Base-by-base conservation (phyloP, 2,797 vertebrate species). In the Gadopsis bispinosus region DNA sequence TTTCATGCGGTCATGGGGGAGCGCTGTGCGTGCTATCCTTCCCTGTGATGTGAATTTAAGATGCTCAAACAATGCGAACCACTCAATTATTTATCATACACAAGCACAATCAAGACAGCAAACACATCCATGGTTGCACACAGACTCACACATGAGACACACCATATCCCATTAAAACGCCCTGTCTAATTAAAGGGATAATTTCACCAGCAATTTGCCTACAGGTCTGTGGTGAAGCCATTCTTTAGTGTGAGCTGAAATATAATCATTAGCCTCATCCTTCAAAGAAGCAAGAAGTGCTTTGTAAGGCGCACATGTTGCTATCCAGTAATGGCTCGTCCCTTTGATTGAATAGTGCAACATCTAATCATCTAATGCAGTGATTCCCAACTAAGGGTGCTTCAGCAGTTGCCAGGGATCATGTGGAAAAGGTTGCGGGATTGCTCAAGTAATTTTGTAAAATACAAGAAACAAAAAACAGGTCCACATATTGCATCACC, bases 81-180 rank as follows among this genome's bases (percentile, higher is more conserved):
- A 59, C 59, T 87, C 8, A 81, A 83, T 86, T 82, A 84, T 89
- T 88, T 63, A 88, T 43, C 58, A 63, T 10, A 71, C 64, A 58
- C 67, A 45, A 61, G 56, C 31, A 37, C 20, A 35, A 45, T 26
- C 37, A 13, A 59, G 53, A 35, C 26, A 66, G 53, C 58, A 78
- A 55, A 83, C 55, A 72, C 43, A 72, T 1, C 53, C 43, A 73
- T 50, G 20, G 50, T 35, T 16, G 35, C 59, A 50, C 51, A 43
- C 11, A 65, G 33, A 62, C 35, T 20, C 35, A 33, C 47, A 79
- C 63, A 70, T 4, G 26, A 71, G 33, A 79, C 48, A 59, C 68
- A 78, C 26, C 13, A 50, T 63, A 79, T 72, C 10, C 47, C 63
- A 64, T 76, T 84, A 80, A 55, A 64, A 70, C 54, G 19, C 48